Conservation (phyloP, 2,888 invertebrate genomes). For the Drosophila cracens region DNA sequence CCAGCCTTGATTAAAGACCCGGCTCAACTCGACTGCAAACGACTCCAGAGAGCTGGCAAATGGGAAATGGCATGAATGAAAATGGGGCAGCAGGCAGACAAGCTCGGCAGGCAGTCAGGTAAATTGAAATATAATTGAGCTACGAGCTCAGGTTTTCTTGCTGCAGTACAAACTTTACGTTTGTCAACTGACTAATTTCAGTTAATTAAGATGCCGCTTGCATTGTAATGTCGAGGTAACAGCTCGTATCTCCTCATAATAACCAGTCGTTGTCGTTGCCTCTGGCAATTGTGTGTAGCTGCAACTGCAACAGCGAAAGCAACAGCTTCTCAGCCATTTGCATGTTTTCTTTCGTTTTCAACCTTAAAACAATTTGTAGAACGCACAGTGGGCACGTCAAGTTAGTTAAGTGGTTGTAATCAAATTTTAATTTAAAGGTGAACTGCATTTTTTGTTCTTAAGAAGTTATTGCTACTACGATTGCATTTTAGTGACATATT, state of each 20-base stretch:
- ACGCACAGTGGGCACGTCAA: conserved; percentile 38
- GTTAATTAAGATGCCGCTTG: conserved; percentile 63
- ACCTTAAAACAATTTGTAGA: conserved; percentile 22
- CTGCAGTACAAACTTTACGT: conserved; percentile 19
- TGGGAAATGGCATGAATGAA: background rate
- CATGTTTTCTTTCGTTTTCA: conserved; percentile 45
- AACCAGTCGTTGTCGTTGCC: conserved; percentile 5
- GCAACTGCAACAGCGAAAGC: conserved; percentile 23
- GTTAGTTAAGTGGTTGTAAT: background rate
- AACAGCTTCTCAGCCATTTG: conserved; percentile 46
- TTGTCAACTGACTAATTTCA: conserved; percentile 66
- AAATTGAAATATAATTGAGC: conserved; percentile 79
- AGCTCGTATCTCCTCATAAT: conserved; percentile 51
- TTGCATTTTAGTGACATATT: background rate
- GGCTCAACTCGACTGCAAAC: background rate
- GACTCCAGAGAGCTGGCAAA: background rate
- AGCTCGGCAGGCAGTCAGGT: conserved; percentile 41
- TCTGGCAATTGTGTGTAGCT: conserved; percentile 13
- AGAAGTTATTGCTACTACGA: background rate
- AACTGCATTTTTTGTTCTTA: background rate
- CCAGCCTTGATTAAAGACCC: conserved; percentile 56
- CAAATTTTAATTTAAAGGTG: background rate
- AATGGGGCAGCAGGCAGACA: background rate
- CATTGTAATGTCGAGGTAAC: conserved; percentile 66
- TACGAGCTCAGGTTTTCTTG: conserved; percentile 4